phyloP scores from a whole-genome alignment of 2,113 vertebrate genomes.

The Hippopotamus amphibius region DNA sequence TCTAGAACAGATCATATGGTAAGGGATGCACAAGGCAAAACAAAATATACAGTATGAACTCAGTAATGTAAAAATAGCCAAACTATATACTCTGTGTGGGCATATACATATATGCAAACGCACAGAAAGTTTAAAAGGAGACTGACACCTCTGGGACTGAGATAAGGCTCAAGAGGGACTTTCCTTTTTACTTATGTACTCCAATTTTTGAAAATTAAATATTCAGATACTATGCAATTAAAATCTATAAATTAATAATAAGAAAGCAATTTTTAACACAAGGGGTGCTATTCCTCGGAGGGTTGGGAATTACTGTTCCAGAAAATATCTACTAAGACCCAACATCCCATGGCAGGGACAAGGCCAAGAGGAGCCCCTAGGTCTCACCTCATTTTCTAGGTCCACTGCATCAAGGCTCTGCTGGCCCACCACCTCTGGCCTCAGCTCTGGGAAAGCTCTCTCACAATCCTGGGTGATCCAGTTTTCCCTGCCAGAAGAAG shows the following conservation, averaged over 20 bases:
- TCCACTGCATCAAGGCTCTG: constrained; percentile 80
- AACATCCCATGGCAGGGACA: background rate
- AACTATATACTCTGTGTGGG: background rate
- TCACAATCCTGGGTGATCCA: constrained; percentile 88
- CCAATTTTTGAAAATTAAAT: background rate
- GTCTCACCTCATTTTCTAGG: constrained; percentile 87
- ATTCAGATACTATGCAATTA: constrained; percentile 11
- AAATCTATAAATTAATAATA: constrained; percentile 19
- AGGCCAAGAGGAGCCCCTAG: background rate
- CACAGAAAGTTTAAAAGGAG: background rate
- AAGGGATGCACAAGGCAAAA: background rate
- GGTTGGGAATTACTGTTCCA: background rate
- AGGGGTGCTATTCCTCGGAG: background rate
- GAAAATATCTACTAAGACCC: background rate
- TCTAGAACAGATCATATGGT: background rate
- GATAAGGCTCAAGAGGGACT: background rate
- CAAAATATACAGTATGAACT: background rate
- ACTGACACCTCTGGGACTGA: background rate
- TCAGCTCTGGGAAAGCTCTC: constrained; percentile 85
- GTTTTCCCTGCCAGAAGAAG: constrained; percentile 83
- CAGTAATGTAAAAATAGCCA: background rate
- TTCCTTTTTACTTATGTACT: constrained; percentile 39
- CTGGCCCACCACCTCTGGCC: constrained; percentile 53
- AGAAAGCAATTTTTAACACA: constrained; percentile 34
- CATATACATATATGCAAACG: background rate